Percentiles rank a stretch among this genome's conserved stretches.
Evolutionary conservation across 2,888 invertebrate species (phyloP).

Genomic region (Copidosoma aretas): DNA sequence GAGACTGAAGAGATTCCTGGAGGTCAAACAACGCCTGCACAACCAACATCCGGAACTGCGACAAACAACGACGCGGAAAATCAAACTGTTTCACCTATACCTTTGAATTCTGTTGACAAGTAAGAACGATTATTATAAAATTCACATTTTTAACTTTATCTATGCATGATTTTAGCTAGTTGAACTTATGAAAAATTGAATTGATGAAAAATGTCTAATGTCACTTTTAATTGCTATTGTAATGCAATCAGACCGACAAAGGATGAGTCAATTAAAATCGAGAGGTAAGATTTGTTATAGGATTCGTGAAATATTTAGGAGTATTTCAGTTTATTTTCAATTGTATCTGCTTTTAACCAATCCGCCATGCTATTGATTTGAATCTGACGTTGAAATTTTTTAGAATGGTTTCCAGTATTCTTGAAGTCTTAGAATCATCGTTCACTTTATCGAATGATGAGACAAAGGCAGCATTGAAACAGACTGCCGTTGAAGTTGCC

Average conservation of each 20-base stretch:
- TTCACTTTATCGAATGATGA: conserved; percentile 68
- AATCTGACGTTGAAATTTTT: conserved; percentile 41
- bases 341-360: conserved; percentile 3
- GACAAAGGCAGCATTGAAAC: conserved; percentile 63
- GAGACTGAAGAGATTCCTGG: conserved; percentile 81
- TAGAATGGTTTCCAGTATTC: conserved; percentile 71
- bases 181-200: background rate
- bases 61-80: conserved; percentile 61
- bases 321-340: conserved; percentile 7
- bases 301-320: conserved; percentile 23
- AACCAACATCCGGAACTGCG: conserved; percentile 52
- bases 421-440: conserved; percentile 79
- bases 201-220: conserved; percentile 25
- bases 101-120: conserved; percentile 70
- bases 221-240: conserved; percentile 44
- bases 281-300: conserved; percentile 55
- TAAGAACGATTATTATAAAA: conserved; percentile 45
- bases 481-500: conserved; percentile 71
- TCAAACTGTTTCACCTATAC: conserved; percentile 59
- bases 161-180: background rate
- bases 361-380: conserved; percentile 4
- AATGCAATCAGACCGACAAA: conserved; percentile 57
- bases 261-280: conserved; percentile 58
- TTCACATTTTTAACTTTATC: conserved; percentile 1
- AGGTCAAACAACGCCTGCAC: conserved; percentile 56